A percentile compares a stretch with the other conserved stretches of the same genome.
Conservation (phyloP, 2,113 vertebrate genomes). For the Oncorhynchus gorbuscha region DNA sequence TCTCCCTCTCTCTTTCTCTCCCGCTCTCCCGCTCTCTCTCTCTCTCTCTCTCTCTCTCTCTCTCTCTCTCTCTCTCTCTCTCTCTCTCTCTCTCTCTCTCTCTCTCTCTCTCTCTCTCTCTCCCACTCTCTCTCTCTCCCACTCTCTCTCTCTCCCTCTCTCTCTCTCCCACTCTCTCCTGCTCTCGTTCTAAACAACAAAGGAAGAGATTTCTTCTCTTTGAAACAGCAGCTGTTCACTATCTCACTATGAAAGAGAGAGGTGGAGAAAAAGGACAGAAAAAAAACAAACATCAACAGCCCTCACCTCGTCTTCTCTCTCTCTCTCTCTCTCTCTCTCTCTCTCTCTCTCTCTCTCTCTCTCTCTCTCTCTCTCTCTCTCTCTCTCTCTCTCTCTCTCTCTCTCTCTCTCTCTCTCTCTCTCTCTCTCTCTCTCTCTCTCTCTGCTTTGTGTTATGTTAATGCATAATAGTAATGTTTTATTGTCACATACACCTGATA, state of each 20-base stretch:
- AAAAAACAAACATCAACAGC: too few relatives aligned
- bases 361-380: neutral
- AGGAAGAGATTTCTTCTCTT: too few relatives aligned
- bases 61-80: too few relatives aligned
- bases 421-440: slow-evolving; percentile 4
- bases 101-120: neutral
- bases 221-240: too few relatives aligned
- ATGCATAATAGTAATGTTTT: too few relatives aligned
- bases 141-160: too few relatives aligned
- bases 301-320: neutral
- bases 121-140: neutral
- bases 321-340: slow-evolving; percentile 1
- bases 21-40: neutral
- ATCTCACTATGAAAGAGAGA: too few relatives aligned
- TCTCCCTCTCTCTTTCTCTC: neutral
- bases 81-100: neutral
- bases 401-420: neutral
- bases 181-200: slow-evolving; percentile 2
- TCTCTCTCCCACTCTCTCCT: neutral
- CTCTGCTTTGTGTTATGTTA: too few relatives aligned
- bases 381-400: neutral
- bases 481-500: too few relatives aligned
- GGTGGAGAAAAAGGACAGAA: too few relatives aligned
- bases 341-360: slow-evolving; percentile 13
- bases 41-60: neutral